Evolutionary conservation across 2,113 vertebrate genomes (phyloP).

Genomic region (Grallaria varia): DNA sequence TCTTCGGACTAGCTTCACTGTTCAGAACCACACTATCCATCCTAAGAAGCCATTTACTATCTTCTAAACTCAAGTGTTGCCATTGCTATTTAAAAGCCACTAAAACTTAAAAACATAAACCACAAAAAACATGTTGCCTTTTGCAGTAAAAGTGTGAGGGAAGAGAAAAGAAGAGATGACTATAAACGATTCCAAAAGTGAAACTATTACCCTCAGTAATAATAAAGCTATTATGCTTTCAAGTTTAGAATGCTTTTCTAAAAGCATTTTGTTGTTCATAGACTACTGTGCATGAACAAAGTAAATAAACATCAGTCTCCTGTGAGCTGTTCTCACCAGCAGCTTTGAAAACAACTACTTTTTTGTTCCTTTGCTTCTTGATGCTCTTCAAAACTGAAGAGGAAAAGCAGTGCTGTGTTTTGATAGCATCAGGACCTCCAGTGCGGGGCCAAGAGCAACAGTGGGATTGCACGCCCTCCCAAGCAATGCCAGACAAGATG

Average conservation of each 20-base stretch:
- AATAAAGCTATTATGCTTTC: constrained; percentile 34
- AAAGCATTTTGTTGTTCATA: constrained; percentile 58
- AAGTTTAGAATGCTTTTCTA: neutral
- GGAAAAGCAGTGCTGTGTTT: neutral
- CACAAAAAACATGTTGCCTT: neutral
- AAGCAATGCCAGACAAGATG: neutral
- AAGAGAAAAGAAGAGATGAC: neutral
- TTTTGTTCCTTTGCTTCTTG: neutral
- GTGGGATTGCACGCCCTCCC: neutral
- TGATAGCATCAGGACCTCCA: neutral
- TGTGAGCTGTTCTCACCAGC: constrained; percentile 29
- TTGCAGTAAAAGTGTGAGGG: neutral
- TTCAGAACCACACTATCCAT: neutral
- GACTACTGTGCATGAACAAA: constrained; percentile 18
- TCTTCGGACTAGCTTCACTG: neutral
- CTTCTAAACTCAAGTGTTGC: neutral
- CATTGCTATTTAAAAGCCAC: neutral
- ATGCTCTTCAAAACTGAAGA: neutral
- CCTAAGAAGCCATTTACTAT: neutral
- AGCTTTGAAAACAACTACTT: constrained; percentile 26
- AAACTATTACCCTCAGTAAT: neutral
- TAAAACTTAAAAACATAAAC: neutral
- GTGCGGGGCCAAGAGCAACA: neutral
- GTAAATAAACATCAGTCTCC: constrained; percentile 26
- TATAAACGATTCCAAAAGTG: neutral